These are phyloP conservation scores for Megastigmus dorsalis DNA, from an alignment of 2,888 invertebrate species.

Conservation along the genomic window DNA sequence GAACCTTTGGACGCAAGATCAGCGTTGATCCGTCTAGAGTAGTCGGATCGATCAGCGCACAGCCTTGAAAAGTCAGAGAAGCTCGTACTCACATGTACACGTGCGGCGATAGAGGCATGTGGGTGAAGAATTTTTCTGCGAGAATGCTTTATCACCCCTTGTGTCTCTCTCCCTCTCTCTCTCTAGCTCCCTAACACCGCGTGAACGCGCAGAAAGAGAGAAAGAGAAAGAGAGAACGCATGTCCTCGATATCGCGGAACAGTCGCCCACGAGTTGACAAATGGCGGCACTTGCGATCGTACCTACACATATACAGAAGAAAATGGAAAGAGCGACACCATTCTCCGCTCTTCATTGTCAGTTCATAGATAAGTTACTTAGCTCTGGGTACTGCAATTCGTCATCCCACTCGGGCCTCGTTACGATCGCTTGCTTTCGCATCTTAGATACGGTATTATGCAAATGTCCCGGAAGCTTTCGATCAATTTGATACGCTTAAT, in stretches of 20 bases:
- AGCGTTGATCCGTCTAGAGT: not conserved
- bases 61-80: conserved; percentile 21
- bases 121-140: conserved; percentile 13
- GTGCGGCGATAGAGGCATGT: not conserved
- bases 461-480: no score
- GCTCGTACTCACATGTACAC: not conserved
- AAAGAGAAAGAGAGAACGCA: not conserved
- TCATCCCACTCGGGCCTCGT: not conserved
- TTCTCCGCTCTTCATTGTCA: conserved; percentile 15
- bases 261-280: not conserved
- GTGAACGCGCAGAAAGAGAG: not conserved
- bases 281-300: conserved; percentile 13
- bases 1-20: not conserved
- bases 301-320: conserved; percentile 1
- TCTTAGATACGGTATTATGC: no score
- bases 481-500: no score
- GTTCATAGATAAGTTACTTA: not conserved
- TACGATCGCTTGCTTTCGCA: no score
- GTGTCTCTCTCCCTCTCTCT: no score
- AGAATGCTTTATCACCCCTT: conserved; percentile 25
- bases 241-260: conserved; percentile 11
- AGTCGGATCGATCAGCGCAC: conserved; percentile 8
- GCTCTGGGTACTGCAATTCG: not conserved
- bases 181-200: no score
- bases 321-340: conserved; percentile 10